Evolutionary conservation across 2,888 invertebrate genomes (phyloP), one percentile per base, ranked within the genome.

Genomic region (Lithophane leautieri): DNA sequence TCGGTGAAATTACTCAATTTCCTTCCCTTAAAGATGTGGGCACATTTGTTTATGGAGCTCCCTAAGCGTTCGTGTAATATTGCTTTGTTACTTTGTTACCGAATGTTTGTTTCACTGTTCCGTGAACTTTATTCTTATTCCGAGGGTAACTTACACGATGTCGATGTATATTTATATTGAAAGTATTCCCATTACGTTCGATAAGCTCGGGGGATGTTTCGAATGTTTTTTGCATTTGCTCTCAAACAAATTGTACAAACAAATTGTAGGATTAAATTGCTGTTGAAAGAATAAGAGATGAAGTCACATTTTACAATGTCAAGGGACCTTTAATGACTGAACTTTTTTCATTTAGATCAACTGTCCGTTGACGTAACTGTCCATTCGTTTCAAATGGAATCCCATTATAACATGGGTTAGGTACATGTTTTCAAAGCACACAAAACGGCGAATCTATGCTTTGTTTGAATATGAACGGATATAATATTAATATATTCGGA

Each of bases 1-100:
- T 50, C 69, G 40, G 70, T 69, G 69, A 84, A 88, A 89, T 90
- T 86, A 88, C 88, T 89, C 86, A 88, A 88, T 88, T 85, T 85
- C 62, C 83, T 76, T 67, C 70, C 70, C 40, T 69, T 52, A 80
- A 67, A 67, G 73, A 75, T 82, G 77, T 72, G 75, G 40, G 44
- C 34, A 70, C 77, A 83, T 83, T 83, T 83, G 80, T 83, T 80
- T 77, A 80, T 58, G 50, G 50, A 9, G 42, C 16, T 50, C n/a
- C 54, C 52, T 50, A 63, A 78, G 60, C 67, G 67, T 66, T 71
- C 50, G n/a, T 71, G 65, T 83, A 69, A 71, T 80, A 82, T 77
- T 54, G 61, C 70, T 68, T 56, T 60, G 66, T 74, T 75, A 72
- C 66, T 70, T 60, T 68, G 61, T 50, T 28, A 58, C 12, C 1